These are phyloP conservation scores for Brenthis daphne DNA, from an alignment of 2,888 invertebrate genomes.

Conservation along the genomic window DNA sequence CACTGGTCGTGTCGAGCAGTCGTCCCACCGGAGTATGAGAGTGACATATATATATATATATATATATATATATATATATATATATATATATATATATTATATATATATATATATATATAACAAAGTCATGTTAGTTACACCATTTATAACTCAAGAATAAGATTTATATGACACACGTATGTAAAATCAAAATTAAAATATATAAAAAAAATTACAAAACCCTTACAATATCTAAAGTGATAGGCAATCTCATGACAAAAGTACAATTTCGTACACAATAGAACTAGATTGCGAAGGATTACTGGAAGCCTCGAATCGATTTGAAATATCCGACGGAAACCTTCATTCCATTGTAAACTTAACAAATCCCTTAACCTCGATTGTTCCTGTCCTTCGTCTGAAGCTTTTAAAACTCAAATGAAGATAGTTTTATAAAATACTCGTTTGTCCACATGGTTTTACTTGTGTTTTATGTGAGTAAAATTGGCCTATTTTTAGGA, in stretches of 20 bases:
- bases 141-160: too few relatives aligned
- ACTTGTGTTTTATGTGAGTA: too few relatives aligned
- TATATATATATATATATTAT: too few relatives aligned
- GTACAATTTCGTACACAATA: constrained; percentile 16
- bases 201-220: neutral
- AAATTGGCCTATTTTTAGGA: too few relatives aligned
- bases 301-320: constrained; percentile 29
- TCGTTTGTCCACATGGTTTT: neutral
- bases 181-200: too few relatives aligned
- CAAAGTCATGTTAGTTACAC: too few relatives aligned
- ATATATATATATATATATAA: too few relatives aligned
- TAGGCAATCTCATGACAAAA: constrained; percentile 6
- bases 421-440: neutral
- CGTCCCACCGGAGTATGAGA: too few relatives aligned
- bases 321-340: constrained; percentile 34
- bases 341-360: constrained; percentile 33
- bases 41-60: too few relatives aligned
- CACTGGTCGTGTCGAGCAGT: too few relatives aligned
- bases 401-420: neutral
- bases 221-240: neutral
- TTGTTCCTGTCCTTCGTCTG: constrained; percentile 11
- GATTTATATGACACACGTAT: too few relatives aligned
- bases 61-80: too few relatives aligned
- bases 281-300: constrained; percentile 33
- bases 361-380: constrained; percentile 30